Conservation (phyloP, 2,797 vertebrate genomes). For the Pipistrellus kuhlii region DNA sequence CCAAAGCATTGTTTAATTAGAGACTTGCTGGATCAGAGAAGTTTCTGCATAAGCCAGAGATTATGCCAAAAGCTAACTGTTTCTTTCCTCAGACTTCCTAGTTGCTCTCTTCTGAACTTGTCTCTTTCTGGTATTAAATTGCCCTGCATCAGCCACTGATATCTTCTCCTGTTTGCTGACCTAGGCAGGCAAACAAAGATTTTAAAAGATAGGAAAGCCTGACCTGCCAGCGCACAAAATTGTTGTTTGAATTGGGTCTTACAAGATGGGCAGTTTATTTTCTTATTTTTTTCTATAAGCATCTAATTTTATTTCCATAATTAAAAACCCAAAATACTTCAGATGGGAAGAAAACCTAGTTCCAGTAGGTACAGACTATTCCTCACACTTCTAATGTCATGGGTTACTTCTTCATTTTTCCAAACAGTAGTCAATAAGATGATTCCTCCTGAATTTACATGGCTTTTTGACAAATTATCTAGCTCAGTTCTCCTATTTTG, state of each 20-base stretch:
- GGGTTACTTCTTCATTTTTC: not conserved
- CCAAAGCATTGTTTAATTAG: not conserved
- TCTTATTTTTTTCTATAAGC: constrained; percentile 10
- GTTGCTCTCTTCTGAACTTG: not conserved
- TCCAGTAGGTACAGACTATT: not conserved
- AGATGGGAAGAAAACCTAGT: not conserved
- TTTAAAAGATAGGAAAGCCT: not conserved
- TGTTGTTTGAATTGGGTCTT: not conserved
- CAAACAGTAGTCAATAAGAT: not conserved
- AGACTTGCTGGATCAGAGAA: not conserved
- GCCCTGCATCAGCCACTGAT: not conserved
- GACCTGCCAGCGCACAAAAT: not conserved
- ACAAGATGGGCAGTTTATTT: not conserved
- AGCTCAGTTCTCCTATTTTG: not conserved
- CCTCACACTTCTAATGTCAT: not conserved
- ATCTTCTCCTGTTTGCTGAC: not conserved
- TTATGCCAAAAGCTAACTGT: not conserved
- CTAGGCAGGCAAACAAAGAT: not conserved
- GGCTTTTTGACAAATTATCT: not conserved
- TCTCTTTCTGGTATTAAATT: not conserved
- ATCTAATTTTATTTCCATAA: not conserved
- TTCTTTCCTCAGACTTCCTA: not conserved
- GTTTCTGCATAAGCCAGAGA: not conserved
- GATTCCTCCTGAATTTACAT: not conserved
- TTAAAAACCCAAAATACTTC: constrained; percentile 15